Percentiles rank a stretch among this genome's conserved stretches.
Conservation (phyloP, 2,113 vertebrate genomes). For the Jaculus jaculus region DNA sequence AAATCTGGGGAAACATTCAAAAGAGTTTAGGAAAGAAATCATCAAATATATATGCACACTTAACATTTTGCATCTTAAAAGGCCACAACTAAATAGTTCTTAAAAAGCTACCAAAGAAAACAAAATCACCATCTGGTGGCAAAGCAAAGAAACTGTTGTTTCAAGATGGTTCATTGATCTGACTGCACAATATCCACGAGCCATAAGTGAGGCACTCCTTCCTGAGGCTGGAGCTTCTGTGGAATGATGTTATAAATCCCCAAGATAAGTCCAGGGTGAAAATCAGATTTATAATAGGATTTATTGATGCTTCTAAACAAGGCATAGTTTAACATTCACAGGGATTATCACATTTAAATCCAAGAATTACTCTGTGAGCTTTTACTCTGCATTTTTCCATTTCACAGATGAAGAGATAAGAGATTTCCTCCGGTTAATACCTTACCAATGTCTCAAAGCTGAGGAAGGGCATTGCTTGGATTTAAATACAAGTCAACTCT, state of each 20-base stretch:
- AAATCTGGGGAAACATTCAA: not conserved
- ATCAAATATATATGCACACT: not conserved
- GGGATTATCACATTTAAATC: not conserved
- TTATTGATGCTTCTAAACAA: not conserved
- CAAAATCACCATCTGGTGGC: not conserved
- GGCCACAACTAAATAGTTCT: not conserved
- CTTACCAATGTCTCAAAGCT: not conserved
- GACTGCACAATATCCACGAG: not conserved
- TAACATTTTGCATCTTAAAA: conserved; percentile 23
- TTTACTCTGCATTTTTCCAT: not conserved
- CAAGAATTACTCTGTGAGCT: not conserved
- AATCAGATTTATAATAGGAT: not conserved
- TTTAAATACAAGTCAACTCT: not conserved
- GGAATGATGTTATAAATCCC: not conserved
- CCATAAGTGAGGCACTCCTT: not conserved
- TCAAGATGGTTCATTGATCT: not conserved
- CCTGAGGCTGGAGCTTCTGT: not conserved
- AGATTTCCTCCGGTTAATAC: not conserved
- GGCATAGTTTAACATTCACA: not conserved
- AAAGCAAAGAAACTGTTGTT: not conserved
- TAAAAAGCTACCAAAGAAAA: not conserved
- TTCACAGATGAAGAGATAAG: not conserved
- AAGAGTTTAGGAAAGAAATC: not conserved
- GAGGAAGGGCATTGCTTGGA: not conserved
- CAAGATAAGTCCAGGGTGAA: not conserved